Conservation (phyloP, 92 coral and sea anemone species). For the Porites divaricata region DNA sequence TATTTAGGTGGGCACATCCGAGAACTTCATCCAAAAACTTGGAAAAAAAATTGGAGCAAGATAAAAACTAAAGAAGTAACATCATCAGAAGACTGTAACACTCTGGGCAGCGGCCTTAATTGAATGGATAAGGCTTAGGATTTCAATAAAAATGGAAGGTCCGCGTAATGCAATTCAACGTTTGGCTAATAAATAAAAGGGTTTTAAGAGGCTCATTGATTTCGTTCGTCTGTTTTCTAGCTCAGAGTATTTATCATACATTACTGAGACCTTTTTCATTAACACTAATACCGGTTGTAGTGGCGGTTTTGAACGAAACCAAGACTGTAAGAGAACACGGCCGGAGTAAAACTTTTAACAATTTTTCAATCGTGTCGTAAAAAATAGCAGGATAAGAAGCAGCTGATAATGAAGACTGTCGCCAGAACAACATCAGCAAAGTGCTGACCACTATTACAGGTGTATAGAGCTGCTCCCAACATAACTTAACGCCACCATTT, state of each 20-base stretch:
- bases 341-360: background rate
- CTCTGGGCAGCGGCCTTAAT: background rate
- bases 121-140: background rate
- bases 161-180: background rate
- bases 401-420: background rate
- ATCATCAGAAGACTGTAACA: too few species aligned
- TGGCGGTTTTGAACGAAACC: background rate
- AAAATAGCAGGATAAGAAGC: background rate
- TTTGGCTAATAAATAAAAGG: background rate
- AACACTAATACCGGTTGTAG: background rate
- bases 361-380: constrained; percentile 5
- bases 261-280: background rate
- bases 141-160: too few species aligned
- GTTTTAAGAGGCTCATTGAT: background rate
- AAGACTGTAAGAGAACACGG: background rate
- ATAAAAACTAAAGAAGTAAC: too few species aligned
- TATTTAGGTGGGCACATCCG: background rate
- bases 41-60: too few species aligned
- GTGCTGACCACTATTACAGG: background rate
- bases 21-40: too few species aligned
- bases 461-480: background rate
- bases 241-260: constrained; percentile 1
- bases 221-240: constrained; percentile 5
- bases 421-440: background rate
- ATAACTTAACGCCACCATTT: background rate